Evolutionary conservation across 2,888 invertebrate genomes (phyloP).

Genomic region (Crocallis elinguaria): DNA sequence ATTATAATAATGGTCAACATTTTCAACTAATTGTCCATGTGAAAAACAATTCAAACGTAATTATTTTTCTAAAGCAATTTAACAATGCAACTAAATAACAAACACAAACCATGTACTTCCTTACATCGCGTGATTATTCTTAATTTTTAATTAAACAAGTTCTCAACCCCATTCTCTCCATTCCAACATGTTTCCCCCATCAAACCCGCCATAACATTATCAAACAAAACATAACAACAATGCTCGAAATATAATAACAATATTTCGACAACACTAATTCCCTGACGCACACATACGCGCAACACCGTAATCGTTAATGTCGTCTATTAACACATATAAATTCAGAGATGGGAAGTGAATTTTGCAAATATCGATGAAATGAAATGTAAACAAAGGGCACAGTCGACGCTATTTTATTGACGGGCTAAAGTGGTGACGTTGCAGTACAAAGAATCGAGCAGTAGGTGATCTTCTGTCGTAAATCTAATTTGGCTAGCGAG

Average conservation of each 20-base stretch:
- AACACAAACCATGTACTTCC: not conserved
- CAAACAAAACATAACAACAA: slow-evolving; percentile 53
- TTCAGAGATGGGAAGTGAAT: slow-evolving; percentile 67
- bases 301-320: slow-evolving; percentile 59
- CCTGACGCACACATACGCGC: slow-evolving; percentile 47
- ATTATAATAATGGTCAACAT: too few relatives aligned
- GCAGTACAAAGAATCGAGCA: slow-evolving; percentile 19
- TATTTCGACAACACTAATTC: slow-evolving; percentile 56
- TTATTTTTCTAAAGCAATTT: not conserved
- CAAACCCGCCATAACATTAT: slow-evolving; percentile 26
- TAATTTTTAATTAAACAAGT: slow-evolving; percentile 18
- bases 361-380: slow-evolving; percentile 68
- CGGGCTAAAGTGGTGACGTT: slow-evolving; percentile 45
- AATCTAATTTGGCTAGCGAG: not conserved
- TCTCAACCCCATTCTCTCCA: slow-evolving; percentile 7
- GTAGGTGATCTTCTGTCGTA: not conserved
- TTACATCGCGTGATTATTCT: not conserved
- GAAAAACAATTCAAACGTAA: too few relatives aligned
- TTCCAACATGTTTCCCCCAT: slow-evolving; percentile 27
- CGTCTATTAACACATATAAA: slow-evolving; percentile 68
- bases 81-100: not conserved
- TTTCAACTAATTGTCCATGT: too few relatives aligned
- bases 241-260: slow-evolving; percentile 53
- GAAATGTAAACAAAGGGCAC: slow-evolving; percentile 62
- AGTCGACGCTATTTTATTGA: slow-evolving; percentile 49